Base-by-base conservation (phyloP, 2,888 invertebrate species). In the Heliconius erato region DNA sequence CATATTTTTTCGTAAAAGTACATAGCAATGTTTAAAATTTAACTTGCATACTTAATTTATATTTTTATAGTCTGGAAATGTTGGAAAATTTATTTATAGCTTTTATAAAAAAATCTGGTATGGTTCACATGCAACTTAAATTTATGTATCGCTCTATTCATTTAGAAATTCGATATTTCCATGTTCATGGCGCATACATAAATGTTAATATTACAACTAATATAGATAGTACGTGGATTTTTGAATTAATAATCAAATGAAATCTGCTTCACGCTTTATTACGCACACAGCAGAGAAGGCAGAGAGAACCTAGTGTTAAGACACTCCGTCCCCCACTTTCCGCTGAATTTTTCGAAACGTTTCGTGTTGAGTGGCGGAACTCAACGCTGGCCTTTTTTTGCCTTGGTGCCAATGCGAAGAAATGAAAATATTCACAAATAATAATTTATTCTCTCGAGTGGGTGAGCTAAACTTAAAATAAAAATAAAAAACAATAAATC, bases 401-500 rank as follows among this genome's bases (percentile, higher is more conserved):
- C 35, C 35, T 35, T 35, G 11, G 40, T 54, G 54, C 54, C 19
- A 54, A 2, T 19, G 54, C 23, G 54, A 54, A 54, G 19, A 54
- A 54, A 23, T 23, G 9, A 23, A 54, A 54, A 11, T 40, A 40
- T 40, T 49, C 12, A 49, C 14, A 49, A 49, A 54, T 7, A 23
- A 9, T 23, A 23, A 23, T 54, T 54, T 3, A 19, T 23, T 54
- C 19, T 9, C 23, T 54, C 23, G 2, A 54, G 3, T 3, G 54
- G 3, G 19, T 54, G 23, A 54, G 1, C 54, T 63, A 67, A 82
- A 82, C 72, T 76, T 67, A 65, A 65, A 63, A 80, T 79, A 80
- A 79, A 82, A 80, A 79, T 81, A 82, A 83, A 83, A 59, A 32
- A 32, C 3, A 32, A 32, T 2, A 32, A 32, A 32, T 32, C 2